Evolutionary conservation across 1,140 invertebrate species (phyloP).

Genomic region (Drosophila subpulchrella): DNA sequence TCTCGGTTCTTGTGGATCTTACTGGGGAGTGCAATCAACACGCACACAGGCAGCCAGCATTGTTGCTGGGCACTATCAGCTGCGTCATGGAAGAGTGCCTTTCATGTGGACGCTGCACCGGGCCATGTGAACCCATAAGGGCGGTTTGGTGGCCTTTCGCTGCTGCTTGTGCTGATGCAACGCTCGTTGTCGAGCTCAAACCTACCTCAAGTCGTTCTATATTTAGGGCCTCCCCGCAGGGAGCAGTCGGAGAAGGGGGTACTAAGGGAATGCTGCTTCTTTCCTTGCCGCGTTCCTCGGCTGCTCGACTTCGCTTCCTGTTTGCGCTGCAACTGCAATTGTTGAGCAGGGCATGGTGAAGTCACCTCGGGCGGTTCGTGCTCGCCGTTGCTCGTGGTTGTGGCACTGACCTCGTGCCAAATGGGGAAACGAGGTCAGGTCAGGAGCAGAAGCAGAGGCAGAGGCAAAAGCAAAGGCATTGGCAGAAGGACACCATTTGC

Average conservation of each 20-base stretch:
- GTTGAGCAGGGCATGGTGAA: constrained; percentile 14
- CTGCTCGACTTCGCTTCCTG: constrained; percentile 5
- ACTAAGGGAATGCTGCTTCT: constrained; percentile 13
- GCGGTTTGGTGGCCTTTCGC: constrained; percentile 46
- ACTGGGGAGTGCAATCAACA: constrained; percentile 25
- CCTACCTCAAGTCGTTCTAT: constrained; percentile 80
- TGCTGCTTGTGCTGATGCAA: constrained; percentile 18
- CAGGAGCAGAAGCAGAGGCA: constrained; percentile 28
- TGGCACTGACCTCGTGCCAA: constrained; percentile 48
- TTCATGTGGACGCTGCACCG: constrained; percentile 18
- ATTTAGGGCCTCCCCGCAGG: constrained; percentile 60
- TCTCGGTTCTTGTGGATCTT: constrained; percentile 14
- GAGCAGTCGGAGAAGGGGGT: constrained; percentile 19
- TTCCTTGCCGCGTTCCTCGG: background rate
- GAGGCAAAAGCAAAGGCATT: background rate
- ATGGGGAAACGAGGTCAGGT: constrained; percentile 49
- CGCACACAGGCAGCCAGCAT: constrained; percentile 21
- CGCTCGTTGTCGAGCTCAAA: constrained; percentile 30
- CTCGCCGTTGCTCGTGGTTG: constrained; percentile 29
- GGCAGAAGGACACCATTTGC: constrained; percentile 33
- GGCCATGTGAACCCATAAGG: constrained; percentile 50
- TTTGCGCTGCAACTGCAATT: constrained; percentile 23
- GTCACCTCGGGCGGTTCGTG: constrained; percentile 25
- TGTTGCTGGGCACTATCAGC: constrained; percentile 64
- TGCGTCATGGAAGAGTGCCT: constrained; percentile 64